A percentile compares a stretch with the other conserved stretches of the same genome.
phyloP scores from a whole-genome alignment of 2,797 vertebrate genomes.

The Pseudochirops cupreus region DNA sequence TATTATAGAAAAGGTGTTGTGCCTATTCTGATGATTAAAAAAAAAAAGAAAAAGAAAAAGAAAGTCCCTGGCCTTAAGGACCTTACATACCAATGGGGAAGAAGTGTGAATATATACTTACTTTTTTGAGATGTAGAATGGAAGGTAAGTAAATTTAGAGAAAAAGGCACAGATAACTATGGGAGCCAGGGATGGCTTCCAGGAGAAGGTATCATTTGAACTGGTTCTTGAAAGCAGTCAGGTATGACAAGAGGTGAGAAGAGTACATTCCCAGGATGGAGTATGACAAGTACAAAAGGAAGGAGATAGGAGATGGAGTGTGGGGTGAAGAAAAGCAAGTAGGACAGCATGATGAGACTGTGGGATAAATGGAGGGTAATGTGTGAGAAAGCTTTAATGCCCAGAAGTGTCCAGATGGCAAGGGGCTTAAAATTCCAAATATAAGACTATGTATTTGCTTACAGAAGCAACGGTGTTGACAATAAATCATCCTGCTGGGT shows the following conservation, averaged over 20 bases:
- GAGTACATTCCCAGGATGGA: not conserved
- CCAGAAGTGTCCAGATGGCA: not conserved
- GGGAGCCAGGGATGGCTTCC: not conserved
- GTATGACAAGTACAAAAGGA: not conserved
- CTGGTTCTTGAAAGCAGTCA: not conserved
- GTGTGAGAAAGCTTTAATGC: not conserved
- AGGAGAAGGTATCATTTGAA: not conserved
- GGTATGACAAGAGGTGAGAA: not conserved
- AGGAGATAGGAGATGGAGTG: not conserved
- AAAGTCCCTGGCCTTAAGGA: not conserved
- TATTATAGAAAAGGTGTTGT: not conserved
- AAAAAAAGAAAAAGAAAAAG: not conserved
- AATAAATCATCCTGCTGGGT: not conserved
- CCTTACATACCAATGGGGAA: not conserved
- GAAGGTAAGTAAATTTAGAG: not conserved
- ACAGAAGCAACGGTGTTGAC: not conserved
- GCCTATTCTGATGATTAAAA: not conserved
- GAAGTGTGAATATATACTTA: not conserved
- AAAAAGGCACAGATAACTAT: not conserved
- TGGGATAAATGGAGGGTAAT: not conserved
- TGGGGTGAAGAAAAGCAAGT: not conserved
- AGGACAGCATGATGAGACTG: not conserved
- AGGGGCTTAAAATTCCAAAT: not conserved
- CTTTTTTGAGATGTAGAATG: not conserved
- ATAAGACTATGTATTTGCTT: not conserved